A percentile compares a stretch with the other conserved stretches of the same genome.
Conservation (phyloP, 2,888 invertebrate genomes). For the Patella ulyssiponensis region DNA sequence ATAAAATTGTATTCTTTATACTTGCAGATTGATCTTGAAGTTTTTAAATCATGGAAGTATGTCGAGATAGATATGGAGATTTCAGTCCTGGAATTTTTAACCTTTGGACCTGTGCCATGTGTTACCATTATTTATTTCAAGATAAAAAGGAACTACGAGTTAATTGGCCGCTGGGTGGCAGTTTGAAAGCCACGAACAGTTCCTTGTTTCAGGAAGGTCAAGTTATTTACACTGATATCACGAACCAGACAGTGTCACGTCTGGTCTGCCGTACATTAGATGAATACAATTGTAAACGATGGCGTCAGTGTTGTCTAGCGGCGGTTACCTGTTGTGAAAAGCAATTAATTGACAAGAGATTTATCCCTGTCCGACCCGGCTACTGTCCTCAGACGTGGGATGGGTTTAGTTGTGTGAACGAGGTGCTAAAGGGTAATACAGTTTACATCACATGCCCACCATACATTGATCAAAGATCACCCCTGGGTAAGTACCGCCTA, state of each 20-base stretch:
- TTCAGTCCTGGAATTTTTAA: constrained; percentile 38
- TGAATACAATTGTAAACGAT: constrained; percentile 16
- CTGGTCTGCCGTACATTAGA: constrained; percentile 21
- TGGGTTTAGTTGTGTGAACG: constrained; percentile 52
- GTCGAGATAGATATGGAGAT: constrained; percentile 39
- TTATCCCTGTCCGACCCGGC: not conserved
- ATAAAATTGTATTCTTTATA: too few species aligned
- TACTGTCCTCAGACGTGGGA: constrained; percentile 56
- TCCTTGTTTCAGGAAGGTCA: not conserved
- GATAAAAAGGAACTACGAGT: constrained; percentile 13
- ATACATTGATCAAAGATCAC: constrained; percentile 71
- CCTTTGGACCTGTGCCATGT: constrained; percentile 44
- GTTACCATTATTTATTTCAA: constrained; percentile 46
- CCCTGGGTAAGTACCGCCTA: constrained; percentile 37
- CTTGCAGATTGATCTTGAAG: too few species aligned
- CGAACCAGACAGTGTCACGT: not conserved
- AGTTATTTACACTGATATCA: not conserved
- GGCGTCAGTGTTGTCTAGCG: constrained; percentile 22
- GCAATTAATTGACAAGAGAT: not conserved
- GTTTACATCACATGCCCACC: constrained; percentile 38
- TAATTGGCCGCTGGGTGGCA: not conserved
- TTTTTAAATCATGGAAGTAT: constrained; percentile 21
- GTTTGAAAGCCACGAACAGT: not conserved
- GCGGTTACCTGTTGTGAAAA: constrained; percentile 17
- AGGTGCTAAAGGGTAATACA: constrained; percentile 54